Conservation (phyloP, 2,888 invertebrate genomes). For the Bedellia somnulentella region DNA sequence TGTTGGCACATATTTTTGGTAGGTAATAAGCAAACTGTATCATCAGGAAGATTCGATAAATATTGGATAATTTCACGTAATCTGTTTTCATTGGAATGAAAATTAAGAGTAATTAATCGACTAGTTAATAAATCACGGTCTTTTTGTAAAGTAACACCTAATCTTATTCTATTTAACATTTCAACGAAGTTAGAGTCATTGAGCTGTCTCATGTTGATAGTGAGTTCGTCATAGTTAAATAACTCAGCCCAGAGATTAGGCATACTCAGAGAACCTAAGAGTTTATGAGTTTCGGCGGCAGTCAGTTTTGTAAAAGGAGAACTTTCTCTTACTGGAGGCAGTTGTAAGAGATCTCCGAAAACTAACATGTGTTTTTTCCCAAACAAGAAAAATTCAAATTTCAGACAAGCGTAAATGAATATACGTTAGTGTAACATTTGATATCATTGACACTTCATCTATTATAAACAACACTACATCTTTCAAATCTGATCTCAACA, state of each 20-base stretch:
- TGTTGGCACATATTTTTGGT: constrained; percentile 16
- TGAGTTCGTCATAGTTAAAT: constrained; percentile 13
- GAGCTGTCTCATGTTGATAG: constrained; percentile 10
- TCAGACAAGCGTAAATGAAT: constrained; percentile 12
- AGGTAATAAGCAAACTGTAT: constrained; percentile 17
- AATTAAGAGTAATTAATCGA: constrained; percentile 9
- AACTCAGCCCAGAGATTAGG: constrained; percentile 15
- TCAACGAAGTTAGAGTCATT: constrained; percentile 15
- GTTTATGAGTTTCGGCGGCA: constrained; percentile 12
- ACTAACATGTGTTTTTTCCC: constrained; percentile 16
- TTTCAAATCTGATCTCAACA: constrained; percentile 15
- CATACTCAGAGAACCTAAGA: constrained; percentile 12
- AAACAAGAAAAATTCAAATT: constrained; percentile 18
- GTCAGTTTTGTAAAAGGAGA: constrained; percentile 15
- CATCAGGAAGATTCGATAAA: constrained; percentile 11
- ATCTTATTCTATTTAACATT: constrained; percentile 17
- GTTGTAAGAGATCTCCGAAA: too few relatives aligned
- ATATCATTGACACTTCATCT: constrained; percentile 15
- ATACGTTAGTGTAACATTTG: constrained; percentile 13
- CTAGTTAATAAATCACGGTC: constrained; percentile 13
- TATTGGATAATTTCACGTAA: constrained; percentile 12
- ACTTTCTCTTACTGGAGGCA: constrained; percentile 17
- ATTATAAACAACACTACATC: constrained; percentile 16
- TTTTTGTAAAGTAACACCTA: constrained; percentile 8
- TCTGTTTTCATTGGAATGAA: constrained; percentile 9